A percentile compares a stretch with the other conserved stretches of the same genome.
Conservation (phyloP, 2,113 vertebrate species). For the Coptodon bakossiorum region DNA sequence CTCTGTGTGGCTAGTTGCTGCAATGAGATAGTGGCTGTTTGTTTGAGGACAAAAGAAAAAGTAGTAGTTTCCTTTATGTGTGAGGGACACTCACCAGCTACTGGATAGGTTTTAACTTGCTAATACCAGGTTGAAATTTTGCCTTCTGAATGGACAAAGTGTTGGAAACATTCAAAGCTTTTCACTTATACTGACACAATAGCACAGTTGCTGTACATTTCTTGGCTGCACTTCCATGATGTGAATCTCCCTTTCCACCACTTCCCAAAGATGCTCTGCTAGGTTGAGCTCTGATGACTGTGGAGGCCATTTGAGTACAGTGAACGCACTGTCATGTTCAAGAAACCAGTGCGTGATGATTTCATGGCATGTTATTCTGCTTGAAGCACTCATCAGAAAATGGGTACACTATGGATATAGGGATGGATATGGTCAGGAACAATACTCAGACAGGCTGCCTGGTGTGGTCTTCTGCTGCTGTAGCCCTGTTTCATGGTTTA, state of each 20-base stretch:
- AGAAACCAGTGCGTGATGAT: not conserved
- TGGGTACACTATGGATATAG: not conserved
- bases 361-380: accelerated
- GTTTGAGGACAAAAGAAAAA: not conserved
- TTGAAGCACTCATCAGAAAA: not conserved
- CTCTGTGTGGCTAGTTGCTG: not conserved
- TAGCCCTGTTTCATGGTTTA: not conserved
- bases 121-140: not conserved
- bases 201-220: not conserved
- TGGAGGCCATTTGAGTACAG: not conserved
- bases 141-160: not conserved
- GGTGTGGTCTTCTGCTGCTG: not conserved
- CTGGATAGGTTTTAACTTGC: not conserved
- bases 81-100: not conserved
- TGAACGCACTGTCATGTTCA: not conserved
- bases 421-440: not conserved
- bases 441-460: not conserved
- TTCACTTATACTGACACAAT: accelerated
- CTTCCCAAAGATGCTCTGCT: accelerated
- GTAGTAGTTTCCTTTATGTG: not conserved
- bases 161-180: not conserved
- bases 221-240: not conserved
- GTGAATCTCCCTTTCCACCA: not conserved
- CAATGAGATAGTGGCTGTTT: not conserved
- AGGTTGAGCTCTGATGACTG: not conserved